Evolutionary conservation across 2,113 vertebrate species (phyloP).

Genomic region (Actinemys pallida): DNA sequence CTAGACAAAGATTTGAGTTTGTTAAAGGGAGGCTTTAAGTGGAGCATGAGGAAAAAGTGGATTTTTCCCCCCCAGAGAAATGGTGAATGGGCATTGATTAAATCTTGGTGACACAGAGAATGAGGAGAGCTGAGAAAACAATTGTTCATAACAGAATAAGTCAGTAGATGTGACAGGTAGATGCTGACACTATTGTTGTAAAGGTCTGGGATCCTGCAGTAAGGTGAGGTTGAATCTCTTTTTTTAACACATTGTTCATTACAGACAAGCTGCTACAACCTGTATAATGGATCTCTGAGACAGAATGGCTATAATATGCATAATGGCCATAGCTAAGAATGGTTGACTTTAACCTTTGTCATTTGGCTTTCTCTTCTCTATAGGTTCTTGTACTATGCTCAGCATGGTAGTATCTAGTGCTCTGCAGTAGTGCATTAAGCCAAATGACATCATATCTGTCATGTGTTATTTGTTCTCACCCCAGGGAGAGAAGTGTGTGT

Average conservation of each 20-base stretch:
- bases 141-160: neutral
- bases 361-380: neutral
- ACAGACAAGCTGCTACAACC: neutral
- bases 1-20: neutral
- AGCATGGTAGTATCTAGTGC: neutral
- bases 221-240: neutral
- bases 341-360: slow-evolving; percentile 6
- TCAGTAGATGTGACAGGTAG: neutral
- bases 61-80: neutral
- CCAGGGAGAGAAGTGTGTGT: neutral
- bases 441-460: neutral
- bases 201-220: neutral
- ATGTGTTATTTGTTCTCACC: neutral
- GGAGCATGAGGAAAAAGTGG: neutral
- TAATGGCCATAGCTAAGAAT: neutral
- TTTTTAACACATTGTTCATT: slow-evolving; percentile 7
- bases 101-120: neutral
- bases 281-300: neutral
- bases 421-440: neutral
- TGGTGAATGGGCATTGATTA: neutral
- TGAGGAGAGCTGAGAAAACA: neutral
- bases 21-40: neutral
- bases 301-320: neutral
- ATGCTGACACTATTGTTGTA: neutral
- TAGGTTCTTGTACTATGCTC: neutral